phyloP scores from a whole-genome alignment of 2,113 vertebrate genomes.

The Capreolus pygargus region DNA sequence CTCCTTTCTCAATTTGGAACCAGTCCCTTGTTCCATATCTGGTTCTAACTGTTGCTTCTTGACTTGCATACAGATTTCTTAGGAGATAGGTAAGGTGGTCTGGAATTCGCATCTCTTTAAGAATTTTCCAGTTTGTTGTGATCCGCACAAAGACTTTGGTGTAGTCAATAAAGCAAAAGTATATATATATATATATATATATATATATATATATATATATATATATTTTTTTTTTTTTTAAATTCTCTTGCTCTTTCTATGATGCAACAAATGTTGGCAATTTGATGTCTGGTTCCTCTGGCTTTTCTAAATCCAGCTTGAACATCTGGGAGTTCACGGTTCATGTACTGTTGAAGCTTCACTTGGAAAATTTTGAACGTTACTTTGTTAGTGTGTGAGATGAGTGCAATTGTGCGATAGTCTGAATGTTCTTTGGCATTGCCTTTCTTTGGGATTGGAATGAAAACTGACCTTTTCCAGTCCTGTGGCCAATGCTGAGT shows the following conservation, averaged over 20 bases:
- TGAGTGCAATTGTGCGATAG: background rate
- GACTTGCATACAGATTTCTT: background rate
- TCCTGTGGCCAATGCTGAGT: background rate
- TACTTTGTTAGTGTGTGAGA: background rate
- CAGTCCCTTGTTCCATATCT: background rate
- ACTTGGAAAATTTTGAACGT: background rate
- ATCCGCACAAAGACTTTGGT: background rate
- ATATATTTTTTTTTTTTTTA: too few species aligned
- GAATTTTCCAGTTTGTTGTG: background rate
- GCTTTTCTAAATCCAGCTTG: background rate
- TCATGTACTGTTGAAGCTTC: background rate
- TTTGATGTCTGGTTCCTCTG: background rate
- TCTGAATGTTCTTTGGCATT: background rate
- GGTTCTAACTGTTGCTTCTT: background rate
- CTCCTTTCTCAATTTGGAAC: background rate
- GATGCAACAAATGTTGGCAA: background rate
- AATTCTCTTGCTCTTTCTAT: background rate
- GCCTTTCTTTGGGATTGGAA: background rate
- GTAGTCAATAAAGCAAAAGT: background rate
- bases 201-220: too few species aligned
- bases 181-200: too few species aligned
- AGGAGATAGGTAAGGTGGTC: background rate
- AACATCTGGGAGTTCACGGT: background rate
- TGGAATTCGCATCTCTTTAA: background rate
- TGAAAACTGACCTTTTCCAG: background rate